Evolutionary conservation across 2,797 vertebrate genomes (phyloP).

Genomic region (Pseudochirops corinnae): DNA sequence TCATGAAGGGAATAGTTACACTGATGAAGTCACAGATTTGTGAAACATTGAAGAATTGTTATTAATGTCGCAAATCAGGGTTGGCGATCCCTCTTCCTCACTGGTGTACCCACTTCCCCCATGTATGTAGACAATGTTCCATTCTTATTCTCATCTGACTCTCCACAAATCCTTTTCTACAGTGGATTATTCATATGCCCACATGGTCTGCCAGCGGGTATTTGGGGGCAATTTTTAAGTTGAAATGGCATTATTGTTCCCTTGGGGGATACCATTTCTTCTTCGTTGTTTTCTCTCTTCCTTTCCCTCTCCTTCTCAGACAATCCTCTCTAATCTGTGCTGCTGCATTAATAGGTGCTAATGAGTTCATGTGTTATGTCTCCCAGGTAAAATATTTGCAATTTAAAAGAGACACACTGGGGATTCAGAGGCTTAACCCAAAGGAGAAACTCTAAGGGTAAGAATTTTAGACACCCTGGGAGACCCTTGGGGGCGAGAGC

Average conservation of each 20-base stretch:
- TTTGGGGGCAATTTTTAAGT: neutral
- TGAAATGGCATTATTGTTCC: neutral
- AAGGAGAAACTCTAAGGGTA: neutral
- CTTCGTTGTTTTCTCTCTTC: neutral
- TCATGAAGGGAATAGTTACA: neutral
- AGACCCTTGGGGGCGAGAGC: neutral
- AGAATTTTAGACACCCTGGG: neutral
- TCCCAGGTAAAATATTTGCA: constrained; percentile 11
- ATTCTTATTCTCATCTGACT: neutral
- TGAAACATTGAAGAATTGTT: neutral
- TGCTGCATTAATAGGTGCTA: constrained; percentile 6
- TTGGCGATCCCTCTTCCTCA: neutral
- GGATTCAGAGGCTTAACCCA: neutral
- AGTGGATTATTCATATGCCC: neutral
- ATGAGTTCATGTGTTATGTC: constrained; percentile 3
- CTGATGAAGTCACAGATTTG: neutral
- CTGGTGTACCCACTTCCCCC: neutral
- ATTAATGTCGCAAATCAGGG: neutral
- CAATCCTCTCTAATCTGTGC: neutral
- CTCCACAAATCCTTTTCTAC: neutral
- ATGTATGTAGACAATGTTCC: neutral
- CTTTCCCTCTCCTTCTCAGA: neutral
- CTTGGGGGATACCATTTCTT: neutral
- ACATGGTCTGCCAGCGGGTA: neutral
- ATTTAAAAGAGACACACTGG: neutral